These are phyloP conservation scores for Perccottus glenii DNA, from an alignment of 2,113 vertebrate species.

Conservation along the genomic window DNA sequence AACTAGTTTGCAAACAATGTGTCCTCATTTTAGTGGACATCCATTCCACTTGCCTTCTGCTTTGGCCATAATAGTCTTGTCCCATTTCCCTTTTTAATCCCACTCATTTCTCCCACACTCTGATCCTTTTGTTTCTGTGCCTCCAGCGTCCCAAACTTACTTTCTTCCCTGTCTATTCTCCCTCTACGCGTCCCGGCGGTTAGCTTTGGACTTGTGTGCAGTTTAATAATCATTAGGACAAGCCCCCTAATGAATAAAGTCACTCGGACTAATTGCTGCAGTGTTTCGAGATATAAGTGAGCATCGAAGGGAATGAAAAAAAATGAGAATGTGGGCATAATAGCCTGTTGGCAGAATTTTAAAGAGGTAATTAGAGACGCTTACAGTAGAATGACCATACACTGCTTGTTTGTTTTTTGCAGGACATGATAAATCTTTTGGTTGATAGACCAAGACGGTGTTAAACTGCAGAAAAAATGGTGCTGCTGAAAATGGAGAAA, in stretches of 20 bases:
- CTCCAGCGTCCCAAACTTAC: constrained; percentile 41
- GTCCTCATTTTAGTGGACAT: constrained; percentile 49
- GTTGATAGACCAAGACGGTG: constrained; percentile 54
- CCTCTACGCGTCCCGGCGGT: constrained; percentile 51
- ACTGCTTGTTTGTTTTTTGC: constrained; percentile 64
- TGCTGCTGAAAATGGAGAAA: constrained; percentile 25
- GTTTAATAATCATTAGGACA: constrained; percentile 80
- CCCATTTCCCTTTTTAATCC: constrained; percentile 54
- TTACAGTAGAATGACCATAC: constrained; percentile 66
- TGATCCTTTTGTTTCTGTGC: constrained; percentile 39
- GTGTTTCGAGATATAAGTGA: constrained; percentile 70
- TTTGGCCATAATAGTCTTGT: constrained; percentile 41
- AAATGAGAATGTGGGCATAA: constrained; percentile 65
- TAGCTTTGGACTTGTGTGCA: constrained; percentile 70
- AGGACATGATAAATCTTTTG: constrained; percentile 68
- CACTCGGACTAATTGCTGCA: constrained; percentile 78
- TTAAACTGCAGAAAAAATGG: constrained; percentile 28
- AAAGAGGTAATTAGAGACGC: constrained; percentile 75
- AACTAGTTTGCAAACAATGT: constrained; percentile 3
- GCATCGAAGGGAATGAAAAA: constrained; percentile 34
- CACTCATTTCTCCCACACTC: constrained; percentile 60
- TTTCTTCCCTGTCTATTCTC: constrained; percentile 12
- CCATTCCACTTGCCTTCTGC: constrained; percentile 24
- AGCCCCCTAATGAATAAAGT: constrained; percentile 78
- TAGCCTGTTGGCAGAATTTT: constrained; percentile 68